Evolutionary conservation across 2,888 invertebrate genomes (phyloP), one percentile per base, ranked within the genome.

Genomic region (Hoplodrina ambigua): DNA sequence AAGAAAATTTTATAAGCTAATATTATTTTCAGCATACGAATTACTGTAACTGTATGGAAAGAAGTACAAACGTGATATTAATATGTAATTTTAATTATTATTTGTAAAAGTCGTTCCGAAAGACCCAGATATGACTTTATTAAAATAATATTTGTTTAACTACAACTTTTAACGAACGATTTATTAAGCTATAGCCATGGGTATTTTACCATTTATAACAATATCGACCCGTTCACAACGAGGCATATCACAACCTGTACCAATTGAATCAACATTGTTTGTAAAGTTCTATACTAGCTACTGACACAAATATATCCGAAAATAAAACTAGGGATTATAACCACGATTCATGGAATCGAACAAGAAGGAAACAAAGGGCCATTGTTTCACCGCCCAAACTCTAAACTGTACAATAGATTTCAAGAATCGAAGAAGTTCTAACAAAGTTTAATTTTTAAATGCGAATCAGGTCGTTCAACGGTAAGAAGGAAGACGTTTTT

Each of bases 231-330:
- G 96, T 95, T 96, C 92, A 93, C 93, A 96, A 96, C 96, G 95
- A 94, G 95, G 94, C 93, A 90, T 95, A 94, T 96, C 96, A 96
- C 96, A 96, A 96, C 96, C 96, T 94, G 95, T 95, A 94, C 94
- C 94, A 96, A 95, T 96, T 96, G 95, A 95, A 95, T 94, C 93
- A 95, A 95, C 95, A 94, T 95, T 94, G 95, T 95, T 95, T 95
- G 95, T 96, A 95, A 95, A 96, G 94, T 94, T 93, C 94, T 96
- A 95, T 94, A 92, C 96, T 96, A 96, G 91, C 95, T 96, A 96
- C 92, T 92, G 95, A 95, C 95, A 94, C 94, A 95, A 93, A 93
- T 91, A 94, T 89, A 91, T 95, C 94, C 88, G 94, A 95, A 95
- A 94, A 95, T 94, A 95, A 95, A 94, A 90, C 94, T 91, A 94